These are phyloP conservation scores for Apodemus speciosus DNA, from an alignment of 2,113 vertebrate species.

Conservation along the genomic window DNA sequence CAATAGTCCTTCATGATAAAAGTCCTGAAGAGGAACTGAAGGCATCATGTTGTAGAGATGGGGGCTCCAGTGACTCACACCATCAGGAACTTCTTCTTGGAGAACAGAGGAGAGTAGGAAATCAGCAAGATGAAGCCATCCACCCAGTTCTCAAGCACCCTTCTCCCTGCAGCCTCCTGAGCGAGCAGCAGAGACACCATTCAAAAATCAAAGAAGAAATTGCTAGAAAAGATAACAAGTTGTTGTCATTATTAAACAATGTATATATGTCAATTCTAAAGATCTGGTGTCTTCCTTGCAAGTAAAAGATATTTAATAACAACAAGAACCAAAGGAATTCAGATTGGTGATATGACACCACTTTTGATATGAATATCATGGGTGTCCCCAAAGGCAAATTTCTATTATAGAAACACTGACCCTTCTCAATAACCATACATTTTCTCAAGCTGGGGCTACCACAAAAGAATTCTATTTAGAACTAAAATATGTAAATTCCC, in stretches of 20 bases:
- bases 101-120: constrained; percentile 88
- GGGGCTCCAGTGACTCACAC: constrained; percentile 83
- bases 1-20: neutral
- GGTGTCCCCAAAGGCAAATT: neutral
- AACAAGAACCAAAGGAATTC: neutral
- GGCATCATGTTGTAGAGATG: constrained; percentile 78
- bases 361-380: neutral
- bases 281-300: constrained; percentile 81
- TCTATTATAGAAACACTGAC: neutral
- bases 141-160: constrained; percentile 84
- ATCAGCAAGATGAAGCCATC: constrained; percentile 86
- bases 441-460: neutral
- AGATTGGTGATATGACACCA: neutral
- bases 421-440: neutral
- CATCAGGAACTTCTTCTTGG: constrained; percentile 87
- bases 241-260: constrained; percentile 87
- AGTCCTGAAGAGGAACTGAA: neutral
- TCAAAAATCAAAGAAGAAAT: constrained; percentile 79
- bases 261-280: constrained; percentile 91
- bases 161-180: neutral
- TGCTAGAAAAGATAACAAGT: constrained; percentile 85
- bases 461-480: neutral
- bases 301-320: constrained; percentile 81
- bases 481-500: neutral
- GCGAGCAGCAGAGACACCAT: constrained; percentile 9